phyloP scores from a whole-genome alignment of 2,797 vertebrate species.

The Amphiprion clarkii region DNA sequence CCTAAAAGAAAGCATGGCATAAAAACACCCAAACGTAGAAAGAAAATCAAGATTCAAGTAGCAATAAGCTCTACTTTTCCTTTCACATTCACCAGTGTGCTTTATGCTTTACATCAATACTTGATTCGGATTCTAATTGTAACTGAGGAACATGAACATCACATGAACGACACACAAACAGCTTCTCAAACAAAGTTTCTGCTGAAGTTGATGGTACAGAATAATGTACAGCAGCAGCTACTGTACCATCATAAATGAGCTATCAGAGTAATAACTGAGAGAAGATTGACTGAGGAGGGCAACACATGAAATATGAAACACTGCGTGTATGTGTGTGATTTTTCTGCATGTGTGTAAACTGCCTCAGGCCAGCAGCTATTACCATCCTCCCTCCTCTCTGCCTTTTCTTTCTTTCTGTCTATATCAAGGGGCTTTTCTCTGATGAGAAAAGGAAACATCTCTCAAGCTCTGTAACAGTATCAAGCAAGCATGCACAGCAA shows the following conservation, averaged over 20 bases:
- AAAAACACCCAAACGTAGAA: neutral
- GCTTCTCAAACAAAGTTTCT: neutral
- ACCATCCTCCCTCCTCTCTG: constrained; percentile 6
- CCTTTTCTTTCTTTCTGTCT: neutral
- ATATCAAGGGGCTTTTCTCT: constrained; percentile 26
- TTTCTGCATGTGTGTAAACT: constrained; percentile 1
- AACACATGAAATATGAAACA: constrained; percentile 55
- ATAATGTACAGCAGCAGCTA: constrained; percentile 6
- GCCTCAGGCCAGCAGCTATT: constrained; percentile 19
- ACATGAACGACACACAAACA: neutral
- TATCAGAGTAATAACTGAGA: constrained; percentile 19
- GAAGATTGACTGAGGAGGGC: constrained; percentile 27
- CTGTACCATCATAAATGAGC: constrained; percentile 12
- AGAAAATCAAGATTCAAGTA: no score
- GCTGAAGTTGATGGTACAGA: neutral
- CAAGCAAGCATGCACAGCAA: constrained; percentile 7
- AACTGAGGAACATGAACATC: neutral
- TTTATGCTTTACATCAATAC: neutral
- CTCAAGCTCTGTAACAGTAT: constrained; percentile 15
- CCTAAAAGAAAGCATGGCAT: neutral
- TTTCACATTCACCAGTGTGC: neutral
- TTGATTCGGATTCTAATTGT: neutral
- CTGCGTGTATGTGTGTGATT: constrained; percentile 9
- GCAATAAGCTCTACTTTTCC: neutral
- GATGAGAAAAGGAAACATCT: constrained; percentile 20